A percentile compares a stretch with the other conserved stretches of the same genome.
Evolutionary conservation across 2,797 vertebrate species (phyloP).

Genomic region (Micropoecilia bifurca): DNA sequence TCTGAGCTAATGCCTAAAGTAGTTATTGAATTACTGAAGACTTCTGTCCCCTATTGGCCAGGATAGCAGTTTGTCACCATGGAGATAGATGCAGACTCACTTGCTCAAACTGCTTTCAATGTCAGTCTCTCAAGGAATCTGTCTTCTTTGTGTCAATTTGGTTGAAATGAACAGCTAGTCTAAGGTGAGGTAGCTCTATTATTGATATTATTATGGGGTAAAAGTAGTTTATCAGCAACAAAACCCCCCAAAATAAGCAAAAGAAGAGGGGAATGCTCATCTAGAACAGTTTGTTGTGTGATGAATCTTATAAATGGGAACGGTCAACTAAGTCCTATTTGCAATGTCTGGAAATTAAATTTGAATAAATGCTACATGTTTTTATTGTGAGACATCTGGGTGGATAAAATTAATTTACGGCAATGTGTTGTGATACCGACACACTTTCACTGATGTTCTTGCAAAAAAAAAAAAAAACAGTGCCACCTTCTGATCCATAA

Average conservation of each 20-base stretch:
- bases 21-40: not conserved
- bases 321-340: not conserved
- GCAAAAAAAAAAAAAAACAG: not conserved
- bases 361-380: not conserved
- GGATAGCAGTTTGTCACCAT: not conserved
- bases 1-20: not conserved
- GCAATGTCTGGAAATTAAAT: not conserved
- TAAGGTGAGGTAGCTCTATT: not conserved
- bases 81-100: not conserved
- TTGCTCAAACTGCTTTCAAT: not conserved
- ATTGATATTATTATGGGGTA: not conserved
- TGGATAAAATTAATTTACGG: not conserved
- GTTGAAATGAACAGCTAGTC: not conserved
- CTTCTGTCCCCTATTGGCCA: not conserved
- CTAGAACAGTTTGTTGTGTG: not conserved
- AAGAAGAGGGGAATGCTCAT: not conserved
- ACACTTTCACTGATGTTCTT: not conserved
- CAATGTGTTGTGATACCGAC: constrained; percentile 1
- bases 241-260: not conserved
- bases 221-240: not conserved
- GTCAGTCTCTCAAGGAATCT: not conserved
- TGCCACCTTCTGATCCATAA: constrained; percentile 10
- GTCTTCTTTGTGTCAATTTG: not conserved
- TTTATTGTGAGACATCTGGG: not conserved
- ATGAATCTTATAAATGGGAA: not conserved